Evolutionary conservation across 2,797 vertebrate species (phyloP).

Genomic region (Scolopax bukidnonensis): DNA sequence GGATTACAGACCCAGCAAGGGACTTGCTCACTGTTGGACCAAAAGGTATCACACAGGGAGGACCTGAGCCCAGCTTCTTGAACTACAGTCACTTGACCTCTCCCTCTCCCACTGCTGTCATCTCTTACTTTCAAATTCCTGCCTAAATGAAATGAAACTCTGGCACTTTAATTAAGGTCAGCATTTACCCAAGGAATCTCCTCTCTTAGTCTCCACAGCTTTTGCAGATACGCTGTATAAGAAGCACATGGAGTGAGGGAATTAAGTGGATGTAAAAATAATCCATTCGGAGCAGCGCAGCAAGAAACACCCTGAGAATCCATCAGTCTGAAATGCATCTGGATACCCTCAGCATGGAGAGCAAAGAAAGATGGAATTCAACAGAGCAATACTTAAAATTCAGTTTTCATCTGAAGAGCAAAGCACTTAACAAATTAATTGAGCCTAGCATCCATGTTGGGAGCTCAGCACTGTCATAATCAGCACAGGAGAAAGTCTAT

Average conservation of each 20-base stretch:
- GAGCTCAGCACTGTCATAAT: not conserved
- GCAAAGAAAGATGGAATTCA: not conserved
- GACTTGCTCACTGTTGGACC: not conserved
- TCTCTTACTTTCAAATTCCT: not conserved
- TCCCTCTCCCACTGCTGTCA: not conserved
- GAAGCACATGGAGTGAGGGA: not conserved
- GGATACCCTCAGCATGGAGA: not conserved
- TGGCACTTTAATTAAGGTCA: not conserved
- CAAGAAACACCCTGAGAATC: not conserved
- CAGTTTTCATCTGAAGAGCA: constrained; percentile 2
- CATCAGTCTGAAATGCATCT: not conserved
- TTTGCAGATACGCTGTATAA: not conserved
- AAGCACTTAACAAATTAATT: constrained; percentile 55
- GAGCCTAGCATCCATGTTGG: constrained; percentile 10
- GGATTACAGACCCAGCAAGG: not conserved
- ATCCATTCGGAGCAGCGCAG: not conserved
- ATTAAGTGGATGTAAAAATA: constrained; percentile 38
- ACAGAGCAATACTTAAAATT: constrained; percentile 41
- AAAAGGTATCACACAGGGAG: not conserved
- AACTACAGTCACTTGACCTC: not conserved
- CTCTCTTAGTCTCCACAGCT: not conserved
- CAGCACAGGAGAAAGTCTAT: not conserved
- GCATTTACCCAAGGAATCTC: constrained; percentile 2
- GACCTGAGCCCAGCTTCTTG: not conserved
- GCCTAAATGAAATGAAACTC: not conserved